Conservation (phyloP, 1,140 invertebrate genomes). For the Solenopsis invicta region DNA sequence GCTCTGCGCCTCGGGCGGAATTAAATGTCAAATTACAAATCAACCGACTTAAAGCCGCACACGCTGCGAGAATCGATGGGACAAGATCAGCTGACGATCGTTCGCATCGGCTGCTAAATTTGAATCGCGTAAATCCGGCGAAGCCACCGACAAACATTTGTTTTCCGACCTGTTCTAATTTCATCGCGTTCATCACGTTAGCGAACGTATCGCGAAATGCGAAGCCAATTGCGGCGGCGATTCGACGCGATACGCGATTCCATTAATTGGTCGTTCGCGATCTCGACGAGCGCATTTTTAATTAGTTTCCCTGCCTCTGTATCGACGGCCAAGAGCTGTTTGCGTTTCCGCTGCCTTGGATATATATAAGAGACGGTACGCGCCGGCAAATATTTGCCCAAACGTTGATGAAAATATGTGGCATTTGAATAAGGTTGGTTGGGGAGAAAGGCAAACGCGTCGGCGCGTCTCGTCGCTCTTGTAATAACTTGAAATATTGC, state of each 20-base stretch:
- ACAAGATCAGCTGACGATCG: background rate
- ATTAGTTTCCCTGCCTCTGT: slow-evolving; percentile 12
- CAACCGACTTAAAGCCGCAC: background rate
- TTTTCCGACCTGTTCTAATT: background rate
- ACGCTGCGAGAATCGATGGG: background rate
- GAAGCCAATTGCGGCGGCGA: background rate
- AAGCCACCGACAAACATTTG: background rate
- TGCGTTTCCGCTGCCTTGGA: slow-evolving; percentile 14
- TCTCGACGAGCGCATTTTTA: background rate
- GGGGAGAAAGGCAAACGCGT: background rate
- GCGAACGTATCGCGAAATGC: background rate
- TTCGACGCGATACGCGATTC: background rate
- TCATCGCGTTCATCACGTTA: background rate
- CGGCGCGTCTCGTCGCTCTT: background rate
- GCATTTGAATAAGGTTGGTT: slow-evolving; percentile 40
- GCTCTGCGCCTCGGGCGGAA: background rate
- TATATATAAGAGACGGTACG: slow-evolving; percentile 32
- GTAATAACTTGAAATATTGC: slow-evolving; percentile 23
- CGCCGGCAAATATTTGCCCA: slow-evolving; percentile 32
- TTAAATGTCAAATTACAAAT: slow-evolving; percentile 25
- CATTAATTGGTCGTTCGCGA: background rate
- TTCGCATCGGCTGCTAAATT: too few species aligned
- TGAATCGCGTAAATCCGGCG: background rate
- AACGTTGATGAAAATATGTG: slow-evolving; percentile 46
- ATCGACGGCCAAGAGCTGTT: slow-evolving; percentile 4